phyloP scores from a whole-genome alignment of 2,888 invertebrate genomes.

The Eupithecia subfuscata region DNA sequence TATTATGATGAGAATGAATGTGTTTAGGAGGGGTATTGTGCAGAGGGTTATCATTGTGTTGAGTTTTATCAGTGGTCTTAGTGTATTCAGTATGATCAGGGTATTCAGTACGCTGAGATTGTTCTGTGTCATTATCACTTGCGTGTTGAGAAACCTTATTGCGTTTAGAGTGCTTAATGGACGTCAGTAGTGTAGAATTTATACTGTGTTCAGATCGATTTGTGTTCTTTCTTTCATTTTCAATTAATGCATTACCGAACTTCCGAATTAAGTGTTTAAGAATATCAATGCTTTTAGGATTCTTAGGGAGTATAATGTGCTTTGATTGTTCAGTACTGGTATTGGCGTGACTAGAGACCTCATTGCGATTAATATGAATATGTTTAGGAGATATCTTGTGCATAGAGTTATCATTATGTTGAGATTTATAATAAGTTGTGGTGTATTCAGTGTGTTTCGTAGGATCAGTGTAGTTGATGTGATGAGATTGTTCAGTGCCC shows the following conservation, averaged over 20 bases:
- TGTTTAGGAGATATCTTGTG: neutral
- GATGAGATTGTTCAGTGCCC: neutral
- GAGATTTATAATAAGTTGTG: neutral
- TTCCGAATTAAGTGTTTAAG: too few species aligned
- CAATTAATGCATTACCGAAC: too few species aligned
- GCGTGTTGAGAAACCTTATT: neutral
- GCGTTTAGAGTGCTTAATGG: neutral
- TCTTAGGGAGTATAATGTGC: neutral
- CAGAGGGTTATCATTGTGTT: neutral
- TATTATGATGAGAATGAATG: neutral
- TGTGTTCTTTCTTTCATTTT: neutral
- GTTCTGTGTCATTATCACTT: neutral
- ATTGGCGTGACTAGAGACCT: neutral
- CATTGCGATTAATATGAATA: neutral
- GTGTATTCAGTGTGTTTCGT: neutral
- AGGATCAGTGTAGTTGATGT: neutral
- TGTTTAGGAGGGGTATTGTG: neutral
- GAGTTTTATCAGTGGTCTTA: neutral
- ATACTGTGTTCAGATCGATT: neutral
- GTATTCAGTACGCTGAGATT: neutral
- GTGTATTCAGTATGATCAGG: neutral
- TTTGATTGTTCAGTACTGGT: neutral
- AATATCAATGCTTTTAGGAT: too few species aligned
- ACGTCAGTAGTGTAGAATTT: neutral
- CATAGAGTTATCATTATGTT: neutral